phyloP scores from a whole-genome alignment of 35 echinoderm and acorn worm species.

The Ophiothrix spiculata region DNA sequence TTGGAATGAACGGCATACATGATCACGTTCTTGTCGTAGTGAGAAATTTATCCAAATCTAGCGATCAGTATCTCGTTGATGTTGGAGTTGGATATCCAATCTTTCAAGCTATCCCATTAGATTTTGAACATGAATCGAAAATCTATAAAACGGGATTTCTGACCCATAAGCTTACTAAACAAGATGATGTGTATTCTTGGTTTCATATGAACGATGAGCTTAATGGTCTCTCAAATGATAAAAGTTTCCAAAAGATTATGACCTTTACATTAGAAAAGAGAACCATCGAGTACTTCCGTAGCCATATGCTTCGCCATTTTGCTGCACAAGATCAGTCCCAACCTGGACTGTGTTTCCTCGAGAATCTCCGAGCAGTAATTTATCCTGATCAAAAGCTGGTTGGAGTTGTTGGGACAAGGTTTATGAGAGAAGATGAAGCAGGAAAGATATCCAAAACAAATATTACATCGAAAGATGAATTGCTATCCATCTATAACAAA shows the following conservation, averaged over 20 bases:
- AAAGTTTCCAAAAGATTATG: not conserved
- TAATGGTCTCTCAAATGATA: not conserved
- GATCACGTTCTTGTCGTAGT: conserved; percentile 23
- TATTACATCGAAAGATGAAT: not conserved
- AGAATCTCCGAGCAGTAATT: not conserved
- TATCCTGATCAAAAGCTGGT: not conserved
- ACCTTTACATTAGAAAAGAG: not conserved
- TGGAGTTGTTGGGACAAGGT: not conserved
- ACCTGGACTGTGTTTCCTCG: not conserved
- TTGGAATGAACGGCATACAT: not conserved
- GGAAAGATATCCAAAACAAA: not conserved
- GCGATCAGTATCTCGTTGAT: conserved; percentile 27
- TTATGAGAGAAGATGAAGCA: not conserved
- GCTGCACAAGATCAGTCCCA: not conserved
- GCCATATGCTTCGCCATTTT: not conserved
- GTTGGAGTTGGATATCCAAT: conserved; percentile 22
- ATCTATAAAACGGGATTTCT: conserved; percentile 18
- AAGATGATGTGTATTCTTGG: not conserved
- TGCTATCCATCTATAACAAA: not conserved
- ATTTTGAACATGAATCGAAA: conserved; percentile 24
- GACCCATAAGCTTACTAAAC: conserved; percentile 8
- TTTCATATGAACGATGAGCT: not conserved
- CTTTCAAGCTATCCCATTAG: conserved; percentile 6
- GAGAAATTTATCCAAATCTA: not conserved
- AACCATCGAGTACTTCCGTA: not conserved